phyloP scores from a whole-genome alignment of 1,140 invertebrate species.

The Melanaphis sacchari region DNA sequence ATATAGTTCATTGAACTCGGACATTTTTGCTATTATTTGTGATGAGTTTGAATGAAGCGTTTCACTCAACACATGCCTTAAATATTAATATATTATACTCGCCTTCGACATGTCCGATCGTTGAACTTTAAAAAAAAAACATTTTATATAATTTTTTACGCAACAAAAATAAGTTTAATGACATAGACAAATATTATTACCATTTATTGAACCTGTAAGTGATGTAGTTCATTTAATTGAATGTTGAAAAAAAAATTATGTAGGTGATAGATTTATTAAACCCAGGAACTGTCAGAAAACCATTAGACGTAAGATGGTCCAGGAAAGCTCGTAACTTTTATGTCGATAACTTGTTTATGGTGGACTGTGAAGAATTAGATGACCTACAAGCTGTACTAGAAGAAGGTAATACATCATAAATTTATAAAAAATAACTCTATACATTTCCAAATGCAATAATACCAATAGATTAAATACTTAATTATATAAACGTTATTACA shows the following conservation, averaged over 20 bases:
- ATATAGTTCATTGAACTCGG: slow-evolving; percentile 21
- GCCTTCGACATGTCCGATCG: neutral
- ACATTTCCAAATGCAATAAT: neutral
- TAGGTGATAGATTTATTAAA: slow-evolving; percentile 95
- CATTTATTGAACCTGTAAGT: neutral
- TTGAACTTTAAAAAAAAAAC: neutral
- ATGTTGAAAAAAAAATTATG: slow-evolving; percentile 40
- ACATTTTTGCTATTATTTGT: neutral
- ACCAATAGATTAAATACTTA: neutral
- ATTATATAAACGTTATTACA: neutral
- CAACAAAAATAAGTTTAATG: slow-evolving; percentile 3
- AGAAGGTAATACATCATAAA: slow-evolving; percentile 75
- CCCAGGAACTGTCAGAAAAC: slow-evolving; percentile 80
- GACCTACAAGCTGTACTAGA: slow-evolving; percentile 92
- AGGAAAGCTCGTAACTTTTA: slow-evolving; percentile 92
- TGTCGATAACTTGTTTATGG: slow-evolving; percentile 93
- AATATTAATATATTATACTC: neutral
- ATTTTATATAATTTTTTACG: neutral
- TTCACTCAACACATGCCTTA: neutral
- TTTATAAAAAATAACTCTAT: neutral
- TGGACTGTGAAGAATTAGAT: slow-evolving; percentile 92
- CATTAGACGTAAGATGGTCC: slow-evolving; percentile 89
- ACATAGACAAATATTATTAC: neutral
- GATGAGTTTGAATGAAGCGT: neutral
- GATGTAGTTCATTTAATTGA: neutral